Conservation (phyloP, 2,113 vertebrate species). For the Coptodon bakossiorum region DNA sequence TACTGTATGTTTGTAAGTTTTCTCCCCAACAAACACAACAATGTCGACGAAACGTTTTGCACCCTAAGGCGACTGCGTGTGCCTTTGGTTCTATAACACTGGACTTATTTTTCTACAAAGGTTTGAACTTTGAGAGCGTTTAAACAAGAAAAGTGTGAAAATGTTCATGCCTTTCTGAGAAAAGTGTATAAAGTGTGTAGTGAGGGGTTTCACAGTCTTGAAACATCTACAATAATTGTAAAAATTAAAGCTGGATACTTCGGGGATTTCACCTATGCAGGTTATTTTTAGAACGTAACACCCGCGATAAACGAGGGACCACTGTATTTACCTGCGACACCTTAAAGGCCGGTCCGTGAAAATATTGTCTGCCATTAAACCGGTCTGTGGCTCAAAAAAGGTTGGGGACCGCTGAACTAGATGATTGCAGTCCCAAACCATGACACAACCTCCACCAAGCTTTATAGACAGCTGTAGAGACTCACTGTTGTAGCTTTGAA, state of each 20-base stretch:
- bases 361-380: not conserved
- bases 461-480: not conserved
- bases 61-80: not conserved
- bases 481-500: not conserved
- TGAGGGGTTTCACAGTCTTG: not conserved
- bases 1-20: not conserved
- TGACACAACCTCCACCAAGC: not conserved
- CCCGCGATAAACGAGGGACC: not conserved
- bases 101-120: not conserved
- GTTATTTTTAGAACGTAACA: too few species aligned
- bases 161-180: not conserved
- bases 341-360: not conserved
- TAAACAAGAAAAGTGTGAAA: not conserved
- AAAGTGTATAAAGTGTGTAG: not conserved
- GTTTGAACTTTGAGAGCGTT: not conserved
- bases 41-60: not conserved
- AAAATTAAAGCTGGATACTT: not conserved
- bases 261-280: not conserved
- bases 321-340: not conserved
- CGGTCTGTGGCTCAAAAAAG: not conserved
- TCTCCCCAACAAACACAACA: not conserved
- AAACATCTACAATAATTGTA: not conserved
- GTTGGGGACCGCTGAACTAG: not conserved
- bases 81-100: not conserved
- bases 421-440: not conserved